Conservation (phyloP, 23 tunicate species). For the Trididemnum nubilum region DNA sequence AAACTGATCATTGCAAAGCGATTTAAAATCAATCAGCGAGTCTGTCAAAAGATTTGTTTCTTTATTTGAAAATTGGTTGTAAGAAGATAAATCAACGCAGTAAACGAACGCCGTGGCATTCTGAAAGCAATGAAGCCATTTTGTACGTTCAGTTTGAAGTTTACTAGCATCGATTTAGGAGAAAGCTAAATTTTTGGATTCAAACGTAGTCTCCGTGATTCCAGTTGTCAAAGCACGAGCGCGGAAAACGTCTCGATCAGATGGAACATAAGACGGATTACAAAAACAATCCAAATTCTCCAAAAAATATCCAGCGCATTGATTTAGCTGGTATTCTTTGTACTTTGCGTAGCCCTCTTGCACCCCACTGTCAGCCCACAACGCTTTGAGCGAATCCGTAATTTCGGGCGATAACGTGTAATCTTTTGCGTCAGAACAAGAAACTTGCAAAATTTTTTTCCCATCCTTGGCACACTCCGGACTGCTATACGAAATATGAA, state of each 20-base stretch:
- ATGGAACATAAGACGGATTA: not conserved
- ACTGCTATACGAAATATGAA: too few relatives aligned
- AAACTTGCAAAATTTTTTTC: too few relatives aligned
- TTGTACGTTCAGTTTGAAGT: slow-evolving; percentile 68
- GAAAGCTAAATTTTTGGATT: not conserved
- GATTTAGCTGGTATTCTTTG: not conserved
- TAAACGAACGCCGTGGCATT: slow-evolving; percentile 80
- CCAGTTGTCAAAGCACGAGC: not conserved
- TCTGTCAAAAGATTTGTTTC: not conserved
- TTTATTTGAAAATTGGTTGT: slow-evolving; percentile 43
- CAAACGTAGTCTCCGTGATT: not conserved
- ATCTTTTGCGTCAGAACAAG: not conserved
- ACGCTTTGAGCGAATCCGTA: not conserved
- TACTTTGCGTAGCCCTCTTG: not conserved
- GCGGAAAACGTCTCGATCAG: not conserved
- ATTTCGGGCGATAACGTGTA: not conserved
- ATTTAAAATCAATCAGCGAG: not conserved
- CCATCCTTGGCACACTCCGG: too few relatives aligned
- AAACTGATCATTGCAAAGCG: slow-evolving; percentile 67
- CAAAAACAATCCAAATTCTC: not conserved
- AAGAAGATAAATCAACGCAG: slow-evolving; percentile 81
- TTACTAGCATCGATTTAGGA: slow-evolving; percentile 24
- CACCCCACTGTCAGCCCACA: not conserved
- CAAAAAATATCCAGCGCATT: not conserved
- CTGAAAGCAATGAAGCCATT: slow-evolving; percentile 84